Base-by-base conservation (phyloP, 35 echinoderm and acorn worm species). In the Holothuria glaberrima region DNA sequence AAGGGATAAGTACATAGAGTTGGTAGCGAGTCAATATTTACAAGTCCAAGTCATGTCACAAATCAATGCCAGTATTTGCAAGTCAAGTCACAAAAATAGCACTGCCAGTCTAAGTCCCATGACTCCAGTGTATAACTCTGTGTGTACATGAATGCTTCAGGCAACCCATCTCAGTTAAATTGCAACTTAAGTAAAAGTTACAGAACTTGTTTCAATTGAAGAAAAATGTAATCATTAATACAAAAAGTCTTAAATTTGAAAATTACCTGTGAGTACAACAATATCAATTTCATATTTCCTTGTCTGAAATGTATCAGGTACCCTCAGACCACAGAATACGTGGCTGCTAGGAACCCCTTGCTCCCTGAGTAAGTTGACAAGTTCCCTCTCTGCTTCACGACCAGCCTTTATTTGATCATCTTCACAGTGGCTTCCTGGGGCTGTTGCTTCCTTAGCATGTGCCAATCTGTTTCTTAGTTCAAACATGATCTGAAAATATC, bases 271-370 rank as follows among this genome's bases (percentile, higher is more conserved):
- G 4, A 98, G 48, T 41, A 94, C 82, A 9, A 98, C 95, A 36
- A 94, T 48, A 86, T 98, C 95, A 63, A 98, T 98, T 90, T 98
- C 95, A 90, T 92, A 82, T 74, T 89, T 91, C 63, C 88, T 86
- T 46, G 93, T 98, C 73, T 94, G 95, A 50, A 98, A 98, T 22
- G 80, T 71, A 61, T 98, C 95, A 33, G 95, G 93, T 35, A 98
- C 92, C 50, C 95, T 64, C 22, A 98, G 83, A 18, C 93, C 90
- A 45, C 88, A 81, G 76, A 92, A 98, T 56, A 98, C 86, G 63
- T 92, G 72, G 13, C 33, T 58, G 57, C 30, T 59, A 29, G 90
- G 93, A 19, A 98, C 68, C 30, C 92, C 92, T 61, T 89, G 76
- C 46, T 92, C 71, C 59, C 71, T 52, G 1, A 98, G 75, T 16